These are phyloP conservation scores for Callyntrura guangdongensis DNA, from an alignment of 2,888 invertebrate species.

Conservation along the genomic window DNA sequence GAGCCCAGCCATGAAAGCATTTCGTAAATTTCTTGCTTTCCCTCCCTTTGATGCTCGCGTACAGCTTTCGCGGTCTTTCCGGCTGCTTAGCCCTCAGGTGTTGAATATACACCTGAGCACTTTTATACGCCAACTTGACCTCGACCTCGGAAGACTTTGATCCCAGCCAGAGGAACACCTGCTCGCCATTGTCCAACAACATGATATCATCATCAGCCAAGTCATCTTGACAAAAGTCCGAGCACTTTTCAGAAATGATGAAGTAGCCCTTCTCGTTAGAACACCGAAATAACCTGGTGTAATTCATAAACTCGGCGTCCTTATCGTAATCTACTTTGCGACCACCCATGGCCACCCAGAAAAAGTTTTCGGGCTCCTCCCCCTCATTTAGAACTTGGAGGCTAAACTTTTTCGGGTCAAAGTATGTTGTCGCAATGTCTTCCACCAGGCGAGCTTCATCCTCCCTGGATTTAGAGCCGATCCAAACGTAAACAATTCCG, in stretches of 20 bases:
- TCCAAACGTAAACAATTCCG: slow-evolving; percentile 99
- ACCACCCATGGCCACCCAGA: slow-evolving; percentile 98
- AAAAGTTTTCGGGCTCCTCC: slow-evolving; percentile 99
- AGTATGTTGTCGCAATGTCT: slow-evolving; percentile 91
- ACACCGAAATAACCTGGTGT: slow-evolving; percentile 97
- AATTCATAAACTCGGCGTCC: slow-evolving; percentile 96
- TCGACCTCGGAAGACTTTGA: slow-evolving; percentile 99
- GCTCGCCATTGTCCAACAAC: slow-evolving; percentile 99
- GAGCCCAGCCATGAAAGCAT: slow-evolving; percentile 99
- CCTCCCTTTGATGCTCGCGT: slow-evolving; percentile 97
- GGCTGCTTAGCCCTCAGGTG: slow-evolving; percentile 98
- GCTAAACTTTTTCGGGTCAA: slow-evolving; percentile 85
- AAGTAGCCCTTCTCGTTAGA: slow-evolving; percentile 99
- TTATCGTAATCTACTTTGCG: slow-evolving; percentile 93
- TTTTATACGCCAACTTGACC: slow-evolving; percentile 99
- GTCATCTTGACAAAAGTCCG: slow-evolving; percentile 99
- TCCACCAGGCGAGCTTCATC: slow-evolving; percentile 95
- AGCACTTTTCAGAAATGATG: slow-evolving; percentile 99
- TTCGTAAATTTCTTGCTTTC: slow-evolving; percentile 98
- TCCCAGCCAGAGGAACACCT: slow-evolving; percentile 99
- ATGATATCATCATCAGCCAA: slow-evolving; percentile 99
- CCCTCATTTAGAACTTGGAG: slow-evolving; percentile 95
- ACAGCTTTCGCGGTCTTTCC: slow-evolving; percentile 95
- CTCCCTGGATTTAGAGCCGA: slow-evolving; percentile 93
- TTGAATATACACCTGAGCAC: slow-evolving; percentile 99